Evolutionary conservation across 2,113 vertebrate genomes (phyloP).

Genomic region (Chionodraco myersi): DNA sequence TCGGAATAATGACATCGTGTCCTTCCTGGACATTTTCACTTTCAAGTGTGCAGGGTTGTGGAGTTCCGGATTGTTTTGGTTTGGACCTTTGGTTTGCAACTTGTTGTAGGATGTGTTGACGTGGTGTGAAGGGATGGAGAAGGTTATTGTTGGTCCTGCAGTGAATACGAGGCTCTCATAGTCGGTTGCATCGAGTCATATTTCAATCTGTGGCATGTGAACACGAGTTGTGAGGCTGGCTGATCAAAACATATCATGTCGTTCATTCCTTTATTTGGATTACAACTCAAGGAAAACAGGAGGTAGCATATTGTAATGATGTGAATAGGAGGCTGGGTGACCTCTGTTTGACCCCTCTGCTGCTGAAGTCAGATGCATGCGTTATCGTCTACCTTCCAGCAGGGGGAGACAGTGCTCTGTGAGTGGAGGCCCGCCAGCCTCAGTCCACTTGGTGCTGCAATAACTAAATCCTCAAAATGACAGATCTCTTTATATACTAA

Average conservation of each 20-base stretch:
- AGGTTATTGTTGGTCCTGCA: slow-evolving; percentile 10
- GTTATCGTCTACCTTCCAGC: slow-evolving; percentile 31
- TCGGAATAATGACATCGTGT: background rate
- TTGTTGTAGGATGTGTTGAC: background rate
- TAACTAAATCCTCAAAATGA: background rate
- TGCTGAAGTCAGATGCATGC: slow-evolving; percentile 10
- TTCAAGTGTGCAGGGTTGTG: background rate
- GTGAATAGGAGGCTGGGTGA: background rate
- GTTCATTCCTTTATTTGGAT: background rate
- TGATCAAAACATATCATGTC: background rate
- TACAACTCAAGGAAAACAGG: background rate
- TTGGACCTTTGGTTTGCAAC: no score
- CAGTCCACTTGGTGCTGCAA: background rate
- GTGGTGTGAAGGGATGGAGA: slow-evolving; percentile 14
- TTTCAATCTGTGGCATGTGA: background rate
- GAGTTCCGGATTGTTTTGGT: no score
- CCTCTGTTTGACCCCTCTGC: background rate
- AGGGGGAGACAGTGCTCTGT: slow-evolving; percentile 71
- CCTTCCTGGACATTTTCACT: background rate
- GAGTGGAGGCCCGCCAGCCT: background rate
- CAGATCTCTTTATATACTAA: background rate
- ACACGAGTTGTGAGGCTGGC: background rate
- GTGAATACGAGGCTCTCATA: background rate
- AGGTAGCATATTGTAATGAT: background rate
- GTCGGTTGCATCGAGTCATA: background rate